Base-by-base conservation (phyloP, 2,797 vertebrate genomes). In the Hyperoplus lanceolatus region DNA sequence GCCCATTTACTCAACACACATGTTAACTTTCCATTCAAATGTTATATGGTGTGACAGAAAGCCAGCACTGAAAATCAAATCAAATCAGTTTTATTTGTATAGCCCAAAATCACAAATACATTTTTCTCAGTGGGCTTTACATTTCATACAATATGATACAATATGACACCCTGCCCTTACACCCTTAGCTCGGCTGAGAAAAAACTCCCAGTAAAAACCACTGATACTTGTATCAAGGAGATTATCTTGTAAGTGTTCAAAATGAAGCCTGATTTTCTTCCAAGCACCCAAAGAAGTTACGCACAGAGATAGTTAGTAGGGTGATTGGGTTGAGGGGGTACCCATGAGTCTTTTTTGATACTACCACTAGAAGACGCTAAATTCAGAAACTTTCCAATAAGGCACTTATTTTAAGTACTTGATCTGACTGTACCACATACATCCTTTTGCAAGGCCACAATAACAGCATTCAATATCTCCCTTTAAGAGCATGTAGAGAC, bases 301-400 rank as follows among this genome's bases (percentile, higher is more conserved):
- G 15, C 51, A 38, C 14, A 63, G 39, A 43, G 38, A 62, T 45
- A 5, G 38, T 13, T 65, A 54, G 41, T 73, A 42, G n/a, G 29
- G n/a, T 57, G 45, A 18, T 29, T 7, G n/a, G 41, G 13, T 21
- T 36, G 18, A n/a, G 4, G 43, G 4, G 13, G 12, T 14, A 62
- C 9, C 21, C 21, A 6, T 9, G 14, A 46, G 13, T 50, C 41
- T 64, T 73, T 68, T 66, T 18, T 2, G 15, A 62, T 21, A 65
- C 49, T 16, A 65, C 73, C 21, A 64, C 67, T 70, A 70, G 42
- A 76, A 66, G 59, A 70, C 45, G 9, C 51, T 48, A 59, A 73
- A 77, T 50, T 56, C 55, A 65, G 56, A 80, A 64, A 71, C n/a
- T 51, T 63, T 53, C 50, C 13, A 21, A 11, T 53, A 42, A 36